Percentiles rank a stretch among this genome's conserved stretches.
These are phyloP conservation scores for Pelecanoides urinatrix DNA, from an alignment of 2,113 vertebrate species.

Conservation along the genomic window DNA sequence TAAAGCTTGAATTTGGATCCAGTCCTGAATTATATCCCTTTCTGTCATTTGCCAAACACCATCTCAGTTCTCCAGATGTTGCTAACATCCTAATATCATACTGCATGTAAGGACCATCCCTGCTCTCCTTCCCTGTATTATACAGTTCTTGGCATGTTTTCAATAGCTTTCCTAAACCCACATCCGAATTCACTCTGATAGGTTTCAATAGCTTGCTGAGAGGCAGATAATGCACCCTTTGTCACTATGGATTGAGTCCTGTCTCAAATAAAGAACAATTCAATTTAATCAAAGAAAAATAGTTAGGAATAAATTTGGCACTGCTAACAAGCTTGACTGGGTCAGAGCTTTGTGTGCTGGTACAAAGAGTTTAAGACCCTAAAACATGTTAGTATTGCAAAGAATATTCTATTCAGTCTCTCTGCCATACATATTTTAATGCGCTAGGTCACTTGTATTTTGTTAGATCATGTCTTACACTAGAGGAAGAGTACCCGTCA, in stretches of 20 bases:
- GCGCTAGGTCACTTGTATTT: background rate
- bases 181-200: background rate
- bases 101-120: background rate
- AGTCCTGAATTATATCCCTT: background rate
- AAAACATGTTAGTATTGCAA: background rate
- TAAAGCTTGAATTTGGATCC: slow-evolving; percentile 8
- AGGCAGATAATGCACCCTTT: slow-evolving; percentile 44
- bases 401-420: background rate
- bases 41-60: background rate
- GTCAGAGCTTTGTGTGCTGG: slow-evolving; percentile 18
- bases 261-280: slow-evolving; percentile 14
- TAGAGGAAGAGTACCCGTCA: background rate
- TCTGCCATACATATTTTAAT: background rate
- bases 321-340: slow-evolving; percentile 19
- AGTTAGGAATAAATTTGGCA: background rate
- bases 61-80: slow-evolving; percentile 6
- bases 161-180: background rate
- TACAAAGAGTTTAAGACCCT: background rate
- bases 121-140: background rate
- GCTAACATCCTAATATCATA: background rate
- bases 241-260: background rate
- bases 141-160: background rate
- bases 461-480: background rate
- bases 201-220: background rate
- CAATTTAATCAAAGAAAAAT: background rate